Evolutionary conservation across 2,888 invertebrate species (phyloP), one percentile per base, ranked within the genome.

Genomic region (Pycnomerus fuliginosus): DNA sequence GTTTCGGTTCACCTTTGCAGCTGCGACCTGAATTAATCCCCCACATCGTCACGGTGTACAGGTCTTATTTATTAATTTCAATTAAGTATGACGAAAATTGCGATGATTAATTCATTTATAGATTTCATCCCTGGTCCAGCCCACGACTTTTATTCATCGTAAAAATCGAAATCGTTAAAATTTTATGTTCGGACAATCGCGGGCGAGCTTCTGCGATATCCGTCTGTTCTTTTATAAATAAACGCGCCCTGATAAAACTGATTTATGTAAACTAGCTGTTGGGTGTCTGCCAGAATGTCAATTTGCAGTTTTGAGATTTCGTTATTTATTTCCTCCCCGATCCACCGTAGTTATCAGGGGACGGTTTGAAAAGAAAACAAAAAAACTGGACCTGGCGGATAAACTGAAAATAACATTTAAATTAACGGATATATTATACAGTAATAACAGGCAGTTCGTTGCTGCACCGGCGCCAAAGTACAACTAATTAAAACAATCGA

Each of bases 401-500:
- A 35, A 35, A 24, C 24, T 15, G 24, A 35, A 27, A 29, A 17
- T 14, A 29, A 17, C 39, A 7, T 1, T 17, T 3, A 34, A 47
- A 38, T 33, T 37, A 38, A 35, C 37, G 28, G 41, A 33, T 41
- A 37, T 33, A 40, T 44, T 48, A 37, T 44, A 30, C 44, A 37
- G 34, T 33, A 48, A 48, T 44, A 48, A 44, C 33, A 43, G 34
- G 30, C 47, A 17, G 30, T 39, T 39, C 10, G 10, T 20, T 14
- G 33, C 41, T 23, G 32, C 35, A 27, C 20, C 16, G 40, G 32
- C 44, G 36, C 35, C 44, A 49, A 49, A 41, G 41, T 45, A 45
- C 44, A 34, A 50, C 49, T 56, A 58, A 58, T 56, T 56, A 55
- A 55, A 52, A 56, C 56, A 54, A 55, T 53, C 54, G 54, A 54